phyloP scores from a whole-genome alignment of 2,888 invertebrate species.

The Chrysotoxum bicinctum region DNA sequence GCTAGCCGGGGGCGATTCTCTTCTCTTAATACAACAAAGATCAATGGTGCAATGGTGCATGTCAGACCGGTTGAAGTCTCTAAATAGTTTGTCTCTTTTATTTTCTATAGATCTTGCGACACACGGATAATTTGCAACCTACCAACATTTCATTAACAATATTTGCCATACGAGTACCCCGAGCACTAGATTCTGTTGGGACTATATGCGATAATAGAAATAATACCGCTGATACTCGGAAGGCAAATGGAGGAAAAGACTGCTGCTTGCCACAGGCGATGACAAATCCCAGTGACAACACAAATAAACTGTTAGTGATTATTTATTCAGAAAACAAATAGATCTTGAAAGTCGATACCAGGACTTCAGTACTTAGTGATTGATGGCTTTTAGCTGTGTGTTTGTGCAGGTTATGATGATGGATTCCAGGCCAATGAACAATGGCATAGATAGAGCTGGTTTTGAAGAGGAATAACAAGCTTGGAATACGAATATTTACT shows the following conservation, averaged over 20 bases:
- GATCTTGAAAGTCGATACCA: constrained; percentile 57
- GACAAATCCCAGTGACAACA: constrained; percentile 64
- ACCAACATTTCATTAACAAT: constrained; percentile 67
- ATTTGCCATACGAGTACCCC: constrained; percentile 8
- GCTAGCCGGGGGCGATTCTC: constrained; percentile 41
- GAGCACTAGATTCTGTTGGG: constrained; percentile 8
- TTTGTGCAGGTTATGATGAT: background rate
- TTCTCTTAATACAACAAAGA: constrained; percentile 38
- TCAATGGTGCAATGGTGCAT: constrained; percentile 55
- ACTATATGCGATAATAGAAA: constrained; percentile 48
- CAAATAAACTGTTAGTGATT: constrained; percentile 46
- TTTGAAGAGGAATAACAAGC: background rate
- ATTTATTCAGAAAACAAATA: constrained; percentile 64
- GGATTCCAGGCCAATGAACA: constrained; percentile 44
- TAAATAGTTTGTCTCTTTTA: constrained; percentile 39
- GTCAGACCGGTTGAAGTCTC: constrained; percentile 59
- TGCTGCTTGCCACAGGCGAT: constrained; percentile 14
- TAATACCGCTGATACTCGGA: constrained; percentile 7
- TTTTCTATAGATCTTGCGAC: constrained; percentile 43
- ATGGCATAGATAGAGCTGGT: background rate
- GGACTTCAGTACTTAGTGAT: constrained; percentile 33
- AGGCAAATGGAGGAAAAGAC: constrained; percentile 34
- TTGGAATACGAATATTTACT: background rate
- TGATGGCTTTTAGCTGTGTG: background rate
- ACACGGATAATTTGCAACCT: constrained; percentile 55